Percentiles rank a stretch among this genome's conserved stretches.
These are phyloP conservation scores for Macrobrachium rosenbergii DNA, from an alignment of 1,140 invertebrate species.

Conservation along the genomic window DNA sequence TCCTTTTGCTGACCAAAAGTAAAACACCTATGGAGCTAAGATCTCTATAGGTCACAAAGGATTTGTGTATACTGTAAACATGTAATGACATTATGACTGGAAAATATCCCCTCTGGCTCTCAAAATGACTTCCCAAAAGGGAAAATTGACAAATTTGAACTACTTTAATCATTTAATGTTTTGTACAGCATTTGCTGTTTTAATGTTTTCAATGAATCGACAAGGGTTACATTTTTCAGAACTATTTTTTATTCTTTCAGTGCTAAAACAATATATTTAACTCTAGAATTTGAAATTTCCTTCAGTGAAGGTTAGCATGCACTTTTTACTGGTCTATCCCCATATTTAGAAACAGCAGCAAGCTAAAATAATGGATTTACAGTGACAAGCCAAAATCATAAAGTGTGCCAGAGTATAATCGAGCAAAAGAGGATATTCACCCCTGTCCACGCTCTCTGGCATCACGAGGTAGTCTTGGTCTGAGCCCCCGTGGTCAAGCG, in stretches of 20 bases:
- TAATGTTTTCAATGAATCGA: too few species aligned
- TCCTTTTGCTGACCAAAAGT: too few species aligned
- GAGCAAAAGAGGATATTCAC: conserved; percentile 59
- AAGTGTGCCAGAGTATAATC: conserved; percentile 51
- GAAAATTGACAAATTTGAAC: background rate
- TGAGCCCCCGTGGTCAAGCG: conserved; percentile 64
- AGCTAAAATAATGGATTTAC: conserved; percentile 52
- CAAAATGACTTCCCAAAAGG: background rate
- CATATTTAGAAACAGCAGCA: conserved; percentile 42
- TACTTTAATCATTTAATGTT: background rate
- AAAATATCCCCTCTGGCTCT: conserved; percentile 9
- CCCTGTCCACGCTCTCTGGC: conserved; percentile 53
- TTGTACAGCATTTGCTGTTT: too few species aligned
- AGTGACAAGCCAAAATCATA: conserved; percentile 59
- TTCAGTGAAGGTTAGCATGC: too few species aligned
- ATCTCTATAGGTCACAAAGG: too few species aligned
- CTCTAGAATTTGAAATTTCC: background rate
- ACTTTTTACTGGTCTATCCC: conserved; percentile 14
- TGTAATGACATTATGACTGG: background rate
- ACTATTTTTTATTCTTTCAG: too few species aligned
- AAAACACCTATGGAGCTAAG: too few species aligned
- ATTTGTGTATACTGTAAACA: too few species aligned
- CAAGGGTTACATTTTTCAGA: too few species aligned
- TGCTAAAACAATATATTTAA: background rate
- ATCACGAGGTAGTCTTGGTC: conserved; percentile 58